Conservation (phyloP, 2,113 vertebrate genomes). For the Pleuronectes platessa region DNA sequence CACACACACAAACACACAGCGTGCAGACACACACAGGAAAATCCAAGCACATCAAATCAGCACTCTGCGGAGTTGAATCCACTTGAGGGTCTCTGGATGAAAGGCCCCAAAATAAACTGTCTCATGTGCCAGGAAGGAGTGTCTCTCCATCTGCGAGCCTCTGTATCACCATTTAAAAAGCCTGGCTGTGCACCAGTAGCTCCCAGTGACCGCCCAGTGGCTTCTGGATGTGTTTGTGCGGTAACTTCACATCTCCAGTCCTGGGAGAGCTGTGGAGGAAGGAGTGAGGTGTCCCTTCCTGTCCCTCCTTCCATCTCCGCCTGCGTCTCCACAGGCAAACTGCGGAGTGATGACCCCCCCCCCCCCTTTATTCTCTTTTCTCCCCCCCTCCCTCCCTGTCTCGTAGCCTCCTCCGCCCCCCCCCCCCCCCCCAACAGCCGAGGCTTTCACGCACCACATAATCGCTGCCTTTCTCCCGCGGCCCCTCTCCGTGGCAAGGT, state of each 20-base stretch:
- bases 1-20: slow-evolving; percentile 24
- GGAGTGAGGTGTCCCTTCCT: not conserved
- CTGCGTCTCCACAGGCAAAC: slow-evolving; percentile 44
- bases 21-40: slow-evolving; percentile 28
- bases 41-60: slow-evolving; percentile 23
- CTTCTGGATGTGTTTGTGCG: slow-evolving; percentile 40
- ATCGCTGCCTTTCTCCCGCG: slow-evolving; percentile 53
- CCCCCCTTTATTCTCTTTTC: not conserved
- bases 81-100: slow-evolving; percentile 50
- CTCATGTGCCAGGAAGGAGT: slow-evolving; percentile 27
- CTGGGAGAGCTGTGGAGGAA: slow-evolving; percentile 24
- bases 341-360: slow-evolving; percentile 26
- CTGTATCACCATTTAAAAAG: slow-evolving; percentile 31
- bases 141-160: slow-evolving; percentile 27
- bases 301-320: slow-evolving; percentile 13
- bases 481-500: slow-evolving; percentile 56
- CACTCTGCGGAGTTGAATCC: slow-evolving; percentile 36
- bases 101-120: slow-evolving; percentile 48
- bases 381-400: slow-evolving; percentile 15
- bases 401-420: slow-evolving; percentile 48
- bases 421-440: slow-evolving; percentile 47
- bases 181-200: slow-evolving; percentile 19
- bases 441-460: slow-evolving; percentile 68
- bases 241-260: slow-evolving; percentile 37
- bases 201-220: slow-evolving; percentile 21